These are phyloP conservation scores for Drosophila nikananu DNA, from an alignment of 1,140 invertebrate genomes.

Conservation along the genomic window DNA sequence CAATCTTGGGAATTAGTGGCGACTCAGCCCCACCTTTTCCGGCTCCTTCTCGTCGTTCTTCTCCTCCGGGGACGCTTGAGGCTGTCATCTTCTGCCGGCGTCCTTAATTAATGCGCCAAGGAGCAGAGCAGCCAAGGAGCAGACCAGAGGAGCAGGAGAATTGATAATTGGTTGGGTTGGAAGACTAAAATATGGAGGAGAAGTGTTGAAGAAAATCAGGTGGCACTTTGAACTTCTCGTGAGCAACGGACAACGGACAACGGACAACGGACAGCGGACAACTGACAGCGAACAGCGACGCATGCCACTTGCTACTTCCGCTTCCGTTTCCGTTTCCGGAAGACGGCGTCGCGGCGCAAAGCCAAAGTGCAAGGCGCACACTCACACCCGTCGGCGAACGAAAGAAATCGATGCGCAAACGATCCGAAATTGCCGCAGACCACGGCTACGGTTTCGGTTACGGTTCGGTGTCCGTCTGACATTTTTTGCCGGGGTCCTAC, in stretches of 20 bases:
- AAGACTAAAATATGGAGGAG: background rate
- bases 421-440: conserved; percentile 58
- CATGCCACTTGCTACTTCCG: conserved; percentile 77
- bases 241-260: conserved; percentile 25
- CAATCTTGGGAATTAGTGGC: conserved; percentile 35
- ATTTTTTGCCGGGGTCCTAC: conserved; percentile 52
- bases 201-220: conserved; percentile 3
- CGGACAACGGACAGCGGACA: conserved; percentile 17
- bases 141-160: background rate
- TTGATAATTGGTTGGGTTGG: background rate
- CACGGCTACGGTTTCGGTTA: conserved; percentile 12
- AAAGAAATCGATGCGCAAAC: conserved; percentile 57
- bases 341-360: conserved; percentile 31
- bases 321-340: conserved; percentile 43
- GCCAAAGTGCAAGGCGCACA: conserved; percentile 38
- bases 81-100: conserved; percentile 30
- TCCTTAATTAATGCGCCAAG: conserved; percentile 60
- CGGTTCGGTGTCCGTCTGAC: conserved; percentile 33
- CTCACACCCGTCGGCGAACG: background rate
- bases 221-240: conserved; percentile 21
- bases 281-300: conserved; percentile 52
- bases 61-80: conserved; percentile 6
- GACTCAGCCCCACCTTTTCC: conserved; percentile 1
- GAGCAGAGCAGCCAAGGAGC: background rate
- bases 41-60: background rate